A percentile compares a stretch with the other conserved stretches of the same genome.
These are phyloP conservation scores for Cactoblastis cactorum DNA, from an alignment of 2,888 invertebrate genomes.

Conservation along the genomic window DNA sequence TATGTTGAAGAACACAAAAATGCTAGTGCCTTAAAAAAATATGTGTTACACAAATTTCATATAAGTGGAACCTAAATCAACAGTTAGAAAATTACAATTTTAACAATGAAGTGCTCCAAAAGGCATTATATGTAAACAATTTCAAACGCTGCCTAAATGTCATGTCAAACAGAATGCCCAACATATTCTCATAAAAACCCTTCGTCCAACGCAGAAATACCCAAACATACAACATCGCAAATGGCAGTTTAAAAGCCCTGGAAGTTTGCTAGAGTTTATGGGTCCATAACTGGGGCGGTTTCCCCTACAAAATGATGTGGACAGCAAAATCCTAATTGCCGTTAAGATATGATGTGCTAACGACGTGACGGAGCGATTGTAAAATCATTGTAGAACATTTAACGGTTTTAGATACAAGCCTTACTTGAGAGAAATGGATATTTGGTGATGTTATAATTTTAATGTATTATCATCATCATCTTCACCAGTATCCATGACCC, in stretches of 20 bases:
- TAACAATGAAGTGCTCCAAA: too few relatives aligned
- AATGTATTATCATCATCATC: too few relatives aligned
- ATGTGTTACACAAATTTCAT: too few relatives aligned
- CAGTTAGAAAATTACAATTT: too few relatives aligned
- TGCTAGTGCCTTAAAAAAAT: too few relatives aligned
- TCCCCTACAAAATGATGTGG: slow-evolving; percentile 20
- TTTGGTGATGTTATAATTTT: too few relatives aligned
- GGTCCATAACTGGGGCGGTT: slow-evolving; percentile 32
- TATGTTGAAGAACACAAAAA: too few relatives aligned
- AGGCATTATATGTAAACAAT: too few relatives aligned
- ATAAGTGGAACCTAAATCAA: too few relatives aligned
- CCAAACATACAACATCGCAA: slow-evolving; percentile 25
- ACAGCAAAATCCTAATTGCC: background rate
- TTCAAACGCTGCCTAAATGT: background rate
- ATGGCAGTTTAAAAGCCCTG: slow-evolving; percentile 41
- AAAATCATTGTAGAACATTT: slow-evolving; percentile 7
- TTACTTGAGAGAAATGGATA: too few relatives aligned
- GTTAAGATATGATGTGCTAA: slow-evolving; percentile 10
- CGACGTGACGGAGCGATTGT: slow-evolving; percentile 17
- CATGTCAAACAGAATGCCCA: background rate
- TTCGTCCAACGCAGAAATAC: background rate
- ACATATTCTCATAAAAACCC: slow-evolving; percentile 3
- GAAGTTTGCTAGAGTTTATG: slow-evolving; percentile 38
- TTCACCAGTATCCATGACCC: too few relatives aligned
- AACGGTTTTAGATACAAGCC: too few relatives aligned